These are phyloP conservation scores for Dynastes hyllus DNA, from an alignment of 2,888 invertebrate species.

Conservation along the genomic window DNA sequence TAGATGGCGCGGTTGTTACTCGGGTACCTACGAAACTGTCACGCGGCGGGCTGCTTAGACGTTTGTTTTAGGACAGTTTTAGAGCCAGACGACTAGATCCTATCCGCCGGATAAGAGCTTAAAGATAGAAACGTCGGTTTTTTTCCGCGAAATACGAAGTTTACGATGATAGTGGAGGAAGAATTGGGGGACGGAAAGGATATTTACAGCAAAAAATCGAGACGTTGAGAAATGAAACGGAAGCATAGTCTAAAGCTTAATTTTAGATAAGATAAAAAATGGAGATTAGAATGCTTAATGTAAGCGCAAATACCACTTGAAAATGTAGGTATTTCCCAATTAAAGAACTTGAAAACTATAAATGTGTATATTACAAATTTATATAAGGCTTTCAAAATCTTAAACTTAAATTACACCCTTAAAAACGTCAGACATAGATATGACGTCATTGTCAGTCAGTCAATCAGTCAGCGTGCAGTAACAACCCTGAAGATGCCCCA, in stretches of 20 bases:
- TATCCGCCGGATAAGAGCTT: constrained; percentile 15
- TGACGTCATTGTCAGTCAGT: too few relatives aligned
- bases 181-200: background rate
- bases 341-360: too few relatives aligned
- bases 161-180: background rate
- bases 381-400: too few relatives aligned
- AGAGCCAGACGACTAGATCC: background rate
- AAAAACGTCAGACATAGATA: too few relatives aligned
- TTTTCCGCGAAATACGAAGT: background rate
- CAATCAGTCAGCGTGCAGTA: too few relatives aligned
- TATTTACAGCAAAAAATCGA: background rate
- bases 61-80: constrained; percentile 4
- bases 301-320: too few relatives aligned
- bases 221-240: background rate
- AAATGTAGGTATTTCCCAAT: too few relatives aligned
- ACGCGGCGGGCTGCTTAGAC: background rate
- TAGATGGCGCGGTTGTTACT: background rate
- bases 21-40: background rate
- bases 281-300: too few relatives aligned
- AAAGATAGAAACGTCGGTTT: constrained; percentile 9
- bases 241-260: background rate
- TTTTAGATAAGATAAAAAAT: background rate
- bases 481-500: too few relatives aligned
- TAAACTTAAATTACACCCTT: too few relatives aligned
- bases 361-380: too few relatives aligned